These are phyloP conservation scores for Selene dorsalis DNA, from an alignment of 2,797 vertebrate species.

Conservation along the genomic window DNA sequence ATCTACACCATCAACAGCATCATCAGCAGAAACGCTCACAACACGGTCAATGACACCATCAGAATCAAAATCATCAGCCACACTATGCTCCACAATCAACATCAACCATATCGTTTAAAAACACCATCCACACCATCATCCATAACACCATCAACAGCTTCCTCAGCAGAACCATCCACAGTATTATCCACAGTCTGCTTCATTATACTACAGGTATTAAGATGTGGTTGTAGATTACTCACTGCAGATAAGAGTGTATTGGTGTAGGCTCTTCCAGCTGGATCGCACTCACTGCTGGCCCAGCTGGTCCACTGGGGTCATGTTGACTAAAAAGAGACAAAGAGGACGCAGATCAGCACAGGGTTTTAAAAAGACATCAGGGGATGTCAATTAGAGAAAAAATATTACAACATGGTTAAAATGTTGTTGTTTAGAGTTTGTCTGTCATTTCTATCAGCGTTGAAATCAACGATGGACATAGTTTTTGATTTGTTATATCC, in stretches of 20 bases:
- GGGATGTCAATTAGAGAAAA: not conserved
- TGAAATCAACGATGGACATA: not conserved
- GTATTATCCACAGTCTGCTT: no score
- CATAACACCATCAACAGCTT: no score
- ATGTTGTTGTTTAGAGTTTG: not conserved
- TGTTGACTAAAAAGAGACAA: slow-evolving; percentile 86
- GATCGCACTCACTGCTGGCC: slow-evolving; percentile 88
- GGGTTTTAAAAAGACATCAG: not conserved
- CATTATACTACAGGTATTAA: no score
- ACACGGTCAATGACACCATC: no score
- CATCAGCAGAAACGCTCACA: no score
- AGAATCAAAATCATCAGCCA: no score
- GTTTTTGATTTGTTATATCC: no score
- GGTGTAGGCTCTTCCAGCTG: slow-evolving; percentile 84
- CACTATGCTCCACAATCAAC: no score
- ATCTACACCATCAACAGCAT: no score
- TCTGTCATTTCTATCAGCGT: not conserved
- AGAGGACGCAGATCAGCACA: not conserved
- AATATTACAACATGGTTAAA: not conserved
- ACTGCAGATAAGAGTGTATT: slow-evolving; percentile 84
- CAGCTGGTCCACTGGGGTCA: slow-evolving; percentile 90
- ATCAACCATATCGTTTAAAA: no score
- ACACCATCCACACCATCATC: no score
- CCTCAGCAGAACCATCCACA: no score
- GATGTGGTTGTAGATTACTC: slow-evolving; percentile 58